Base-by-base conservation (phyloP, 2,888 invertebrate genomes). In the Synanthedon andrenaeformis region DNA sequence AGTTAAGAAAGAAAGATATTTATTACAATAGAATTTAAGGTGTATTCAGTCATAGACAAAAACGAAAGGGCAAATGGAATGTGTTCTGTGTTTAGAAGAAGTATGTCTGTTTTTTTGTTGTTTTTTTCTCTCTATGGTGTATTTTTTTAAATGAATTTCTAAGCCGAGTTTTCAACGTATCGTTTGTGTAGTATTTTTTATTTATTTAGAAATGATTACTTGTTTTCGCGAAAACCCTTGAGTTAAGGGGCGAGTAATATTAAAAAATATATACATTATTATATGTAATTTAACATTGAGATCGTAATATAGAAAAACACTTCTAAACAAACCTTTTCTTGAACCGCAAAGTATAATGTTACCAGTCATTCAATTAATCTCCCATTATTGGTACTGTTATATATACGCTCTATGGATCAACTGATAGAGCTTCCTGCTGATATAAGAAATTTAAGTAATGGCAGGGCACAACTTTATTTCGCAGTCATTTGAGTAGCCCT, bases 1-100 rank as follows among this genome's bases (percentile, higher is more conserved):
- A 53, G 63, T 57, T 78, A 84, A 81, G 81, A 82, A 84, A 82
- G 79, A 82, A 85, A 51, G 82, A 86, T 87, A 87, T 87, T 87
- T 87, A 87, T 86, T 84, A 79, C 74, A 35, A 61, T 76, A 82
- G 79, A 58, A 52, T 52, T 51, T 81, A 81, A 79, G 80, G 68
- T 62, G 79, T 77, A 81, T 84, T 63, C 81, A 85, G 80, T 73
- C 82, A 57, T 83, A 84, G 84, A 63, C 41, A 42, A 53, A 41
- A 48, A n/a, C 51, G 17, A 14, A 42, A 14, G 48, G 45, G 50
- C 48, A 51, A 35, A 12, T 17, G 51, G 35, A 35, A 13, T 50
- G 52, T 50, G 48, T 45, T 45, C 48, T 14, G 14, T 45, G 48
- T 45, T 45, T 45, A 45, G 12, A 51, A 52, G 19, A 51, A 52